Percentiles rank a stretch among this genome's conserved stretches.
Evolutionary conservation across 2,888 invertebrate species (phyloP).

Genomic region (Campoletis raptor): DNA sequence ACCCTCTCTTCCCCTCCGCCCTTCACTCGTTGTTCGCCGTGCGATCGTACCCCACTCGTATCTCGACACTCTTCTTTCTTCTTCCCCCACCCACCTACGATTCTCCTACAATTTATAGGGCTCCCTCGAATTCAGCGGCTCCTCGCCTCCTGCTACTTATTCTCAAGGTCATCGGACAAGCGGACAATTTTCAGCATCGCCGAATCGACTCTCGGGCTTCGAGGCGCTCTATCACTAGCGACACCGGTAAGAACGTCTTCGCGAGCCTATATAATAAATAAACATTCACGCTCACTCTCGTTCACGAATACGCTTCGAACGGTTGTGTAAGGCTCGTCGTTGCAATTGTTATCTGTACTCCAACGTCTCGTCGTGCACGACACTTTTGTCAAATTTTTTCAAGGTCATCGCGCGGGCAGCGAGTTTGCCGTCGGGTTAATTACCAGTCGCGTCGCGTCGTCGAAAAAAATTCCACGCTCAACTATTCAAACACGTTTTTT

Average conservation of each 20-base stretch:
- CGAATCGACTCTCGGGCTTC: too few relatives aligned
- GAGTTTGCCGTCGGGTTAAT: conserved; percentile 40
- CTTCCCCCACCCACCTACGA: conserved; percentile 13
- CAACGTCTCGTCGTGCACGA: conserved; percentile 31
- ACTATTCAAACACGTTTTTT: conserved; percentile 23
- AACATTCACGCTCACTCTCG: too few relatives aligned
- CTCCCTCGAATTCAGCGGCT: conserved; percentile 41
- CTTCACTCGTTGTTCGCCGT: conserved; percentile 14
- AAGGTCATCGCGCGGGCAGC: conserved; percentile 50
- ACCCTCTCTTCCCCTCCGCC: conserved; percentile 42
- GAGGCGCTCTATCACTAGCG: too few relatives aligned
- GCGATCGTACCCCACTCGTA: conserved; percentile 46
- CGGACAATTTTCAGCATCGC: not conserved
- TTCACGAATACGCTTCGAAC: too few relatives aligned
- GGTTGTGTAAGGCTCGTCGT: too few relatives aligned
- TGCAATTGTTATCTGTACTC: conserved; percentile 36
- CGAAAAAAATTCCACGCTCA: conserved; percentile 30
- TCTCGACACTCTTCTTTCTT: conserved; percentile 38
- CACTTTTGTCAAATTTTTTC: conserved; percentile 28
- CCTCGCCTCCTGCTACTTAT: conserved; percentile 57
- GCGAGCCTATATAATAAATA: too few relatives aligned
- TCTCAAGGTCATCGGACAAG: conserved; percentile 72
- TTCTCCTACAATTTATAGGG: not conserved
- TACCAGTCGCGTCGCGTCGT: conserved; percentile 41
- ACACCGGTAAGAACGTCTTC: not conserved